These are phyloP conservation scores for Nicator chloris DNA, from an alignment of 2,113 vertebrate genomes.

Conservation along the genomic window DNA sequence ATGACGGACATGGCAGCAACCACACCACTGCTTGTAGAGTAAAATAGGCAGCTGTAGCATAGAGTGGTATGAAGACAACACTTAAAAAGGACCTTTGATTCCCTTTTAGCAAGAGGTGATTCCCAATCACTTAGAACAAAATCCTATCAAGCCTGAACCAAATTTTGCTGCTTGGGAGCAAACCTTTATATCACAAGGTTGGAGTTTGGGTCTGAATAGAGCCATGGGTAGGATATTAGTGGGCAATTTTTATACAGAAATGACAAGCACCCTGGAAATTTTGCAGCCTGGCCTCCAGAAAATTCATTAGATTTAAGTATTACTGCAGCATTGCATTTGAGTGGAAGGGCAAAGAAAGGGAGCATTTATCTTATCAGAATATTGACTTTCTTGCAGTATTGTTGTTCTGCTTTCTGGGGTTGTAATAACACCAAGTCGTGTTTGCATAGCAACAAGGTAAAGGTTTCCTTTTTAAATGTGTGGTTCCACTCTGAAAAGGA, in stretches of 20 bases:
- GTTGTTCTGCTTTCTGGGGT: background rate
- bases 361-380: slow-evolving; percentile 32
- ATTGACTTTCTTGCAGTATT: slow-evolving; percentile 20
- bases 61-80: background rate
- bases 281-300: background rate
- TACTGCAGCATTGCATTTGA: background rate
- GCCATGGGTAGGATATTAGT: background rate
- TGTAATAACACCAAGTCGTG: background rate
- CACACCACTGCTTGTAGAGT: background rate
- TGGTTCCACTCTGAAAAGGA: background rate
- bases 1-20: background rate
- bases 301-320: background rate
- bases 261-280: background rate
- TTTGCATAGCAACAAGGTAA: slow-evolving; percentile 58
- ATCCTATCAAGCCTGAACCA: background rate
- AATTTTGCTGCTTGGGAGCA: background rate
- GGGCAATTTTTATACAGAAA: background rate
- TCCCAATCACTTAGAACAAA: background rate
- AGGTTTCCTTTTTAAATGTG: slow-evolving; percentile 4
- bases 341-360: background rate
- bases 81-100: background rate
- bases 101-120: background rate
- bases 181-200: background rate
- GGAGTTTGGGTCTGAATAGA: background rate
- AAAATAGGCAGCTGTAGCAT: background rate